A percentile compares a stretch with the other conserved stretches of the same genome.
Conservation (phyloP, 2,797 vertebrate species). For the Zenarchopterus dispar region DNA sequence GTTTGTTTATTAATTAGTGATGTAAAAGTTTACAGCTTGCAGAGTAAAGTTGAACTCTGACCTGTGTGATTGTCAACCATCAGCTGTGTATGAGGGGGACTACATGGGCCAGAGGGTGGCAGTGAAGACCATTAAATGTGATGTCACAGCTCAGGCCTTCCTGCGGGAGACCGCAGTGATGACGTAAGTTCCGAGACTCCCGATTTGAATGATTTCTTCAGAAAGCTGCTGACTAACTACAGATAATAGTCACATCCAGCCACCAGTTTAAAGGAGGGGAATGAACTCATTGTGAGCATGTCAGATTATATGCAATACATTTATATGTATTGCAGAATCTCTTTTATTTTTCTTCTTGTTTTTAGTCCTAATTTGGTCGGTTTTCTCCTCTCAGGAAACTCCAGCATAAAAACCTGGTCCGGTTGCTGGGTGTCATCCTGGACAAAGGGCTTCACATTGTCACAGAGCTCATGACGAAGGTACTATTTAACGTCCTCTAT, state of each 20-base stretch:
- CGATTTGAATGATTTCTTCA: background rate
- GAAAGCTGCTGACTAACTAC: too few species aligned
- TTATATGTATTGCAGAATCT: background rate
- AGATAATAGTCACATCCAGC: too few species aligned
- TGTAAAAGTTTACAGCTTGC: too few species aligned
- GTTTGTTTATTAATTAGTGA: too few species aligned
- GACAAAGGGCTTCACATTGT: constrained; percentile 91
- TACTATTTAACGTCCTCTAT: constrained; percentile 46
- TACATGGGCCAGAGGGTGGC: constrained; percentile 92
- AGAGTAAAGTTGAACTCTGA: background rate
- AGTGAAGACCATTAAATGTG: constrained; percentile 92
- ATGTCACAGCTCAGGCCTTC: constrained; percentile 91
- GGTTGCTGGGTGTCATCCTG: constrained; percentile 89
- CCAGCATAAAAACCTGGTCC: constrained; percentile 90
- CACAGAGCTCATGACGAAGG: constrained; percentile 94
- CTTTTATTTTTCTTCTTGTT: background rate
- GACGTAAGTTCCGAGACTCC: constrained; percentile 83
- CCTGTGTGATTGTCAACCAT: constrained; percentile 6
- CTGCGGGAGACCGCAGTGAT: constrained; percentile 90
- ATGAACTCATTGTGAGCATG: background rate
- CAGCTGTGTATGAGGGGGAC: constrained; percentile 87
- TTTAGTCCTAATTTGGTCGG: fast-evolving
- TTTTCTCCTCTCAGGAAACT: constrained; percentile 84
- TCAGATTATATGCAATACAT: background rate
- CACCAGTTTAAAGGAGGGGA: too few species aligned